phyloP scores from a whole-genome alignment of 53 echinoderm and acorn worm genomes.

The Astropecten irregularis region DNA sequence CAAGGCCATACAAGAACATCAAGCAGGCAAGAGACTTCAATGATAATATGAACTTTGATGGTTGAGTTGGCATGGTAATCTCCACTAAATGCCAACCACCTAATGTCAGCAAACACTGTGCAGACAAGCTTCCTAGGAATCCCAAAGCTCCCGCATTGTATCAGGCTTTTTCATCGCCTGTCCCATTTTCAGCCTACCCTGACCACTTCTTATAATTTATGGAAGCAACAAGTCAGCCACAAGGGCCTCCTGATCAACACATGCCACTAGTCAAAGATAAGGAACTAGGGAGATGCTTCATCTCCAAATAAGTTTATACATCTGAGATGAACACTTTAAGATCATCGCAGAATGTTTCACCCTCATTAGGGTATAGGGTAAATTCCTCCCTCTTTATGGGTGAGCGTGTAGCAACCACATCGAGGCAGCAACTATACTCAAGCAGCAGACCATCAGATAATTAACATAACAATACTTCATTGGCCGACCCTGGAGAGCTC shows the following conservation, averaged over 20 bases:
- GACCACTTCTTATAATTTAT: background rate
- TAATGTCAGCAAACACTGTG: background rate
- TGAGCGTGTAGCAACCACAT: no score
- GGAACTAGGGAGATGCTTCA: background rate
- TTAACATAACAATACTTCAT: no score
- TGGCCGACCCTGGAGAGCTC: no score
- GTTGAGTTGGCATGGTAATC: background rate
- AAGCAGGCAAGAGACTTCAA: background rate
- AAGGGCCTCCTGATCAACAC: background rate
- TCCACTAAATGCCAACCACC: background rate
- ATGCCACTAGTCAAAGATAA: background rate
- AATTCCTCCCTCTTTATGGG: no score
- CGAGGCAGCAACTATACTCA: no score
- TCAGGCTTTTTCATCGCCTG: background rate
- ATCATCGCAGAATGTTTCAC: slow-evolving; percentile 1
- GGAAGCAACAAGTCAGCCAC: background rate
- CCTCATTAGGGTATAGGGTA: no score
- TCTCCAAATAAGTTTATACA: background rate
- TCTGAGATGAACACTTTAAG: background rate
- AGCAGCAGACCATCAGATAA: no score
- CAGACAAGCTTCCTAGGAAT: background rate
- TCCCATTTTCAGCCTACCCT: background rate
- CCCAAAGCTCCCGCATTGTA: background rate
- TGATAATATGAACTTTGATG: background rate
- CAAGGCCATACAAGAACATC: slow-evolving; percentile 12